A percentile compares a stretch with the other conserved stretches of the same genome.
phyloP scores from a whole-genome alignment of 2,113 vertebrate genomes.

The Eurystomus gularis region DNA sequence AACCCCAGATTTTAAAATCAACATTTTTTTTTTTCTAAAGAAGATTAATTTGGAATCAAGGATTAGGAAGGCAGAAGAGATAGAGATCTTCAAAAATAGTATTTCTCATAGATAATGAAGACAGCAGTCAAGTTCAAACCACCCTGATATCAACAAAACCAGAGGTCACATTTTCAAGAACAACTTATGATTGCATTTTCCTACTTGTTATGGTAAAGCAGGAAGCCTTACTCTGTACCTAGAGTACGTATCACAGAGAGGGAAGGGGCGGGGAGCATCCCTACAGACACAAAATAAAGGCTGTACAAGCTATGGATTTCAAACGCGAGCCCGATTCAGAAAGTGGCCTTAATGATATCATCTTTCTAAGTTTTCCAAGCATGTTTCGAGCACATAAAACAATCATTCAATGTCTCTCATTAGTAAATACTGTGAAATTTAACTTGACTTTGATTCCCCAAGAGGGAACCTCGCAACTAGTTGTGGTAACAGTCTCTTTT shows the following conservation, averaged over 20 bases:
- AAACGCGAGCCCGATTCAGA: not conserved
- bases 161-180: not conserved
- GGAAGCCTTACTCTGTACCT: not conserved
- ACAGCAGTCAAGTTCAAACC: not conserved
- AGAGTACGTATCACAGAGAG: not conserved
- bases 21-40: not conserved
- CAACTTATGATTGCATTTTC: not conserved
- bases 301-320: not conserved
- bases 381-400: not conserved
- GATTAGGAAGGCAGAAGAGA: not conserved
- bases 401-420: not conserved
- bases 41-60: not conserved
- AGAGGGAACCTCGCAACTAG: not conserved
- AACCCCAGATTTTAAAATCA: not conserved
- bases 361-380: not conserved
- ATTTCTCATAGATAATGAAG: not conserved
- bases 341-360: not conserved
- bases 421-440: not conserved
- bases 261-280: not conserved
- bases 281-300: not conserved
- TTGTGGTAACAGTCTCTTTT: not conserved
- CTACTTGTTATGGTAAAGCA: fast-evolving
- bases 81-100: not conserved
- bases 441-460: not conserved
- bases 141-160: not conserved